Evolutionary conservation across 2,797 vertebrate species (phyloP).

Genomic region (Psittacula echo): DNA sequence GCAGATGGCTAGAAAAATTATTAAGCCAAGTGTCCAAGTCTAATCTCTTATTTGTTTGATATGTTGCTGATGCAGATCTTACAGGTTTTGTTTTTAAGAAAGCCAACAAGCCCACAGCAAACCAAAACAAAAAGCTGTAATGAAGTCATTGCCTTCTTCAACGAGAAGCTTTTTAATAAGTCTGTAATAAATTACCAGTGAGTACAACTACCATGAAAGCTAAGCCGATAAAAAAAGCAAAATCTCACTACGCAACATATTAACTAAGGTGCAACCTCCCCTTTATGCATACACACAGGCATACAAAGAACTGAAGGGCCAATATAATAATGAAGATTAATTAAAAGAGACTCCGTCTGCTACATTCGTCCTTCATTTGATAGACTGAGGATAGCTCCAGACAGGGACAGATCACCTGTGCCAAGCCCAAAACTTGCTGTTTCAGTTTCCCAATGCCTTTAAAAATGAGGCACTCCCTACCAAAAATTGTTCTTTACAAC

Average conservation of each 20-base stretch:
- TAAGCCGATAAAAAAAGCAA: background rate
- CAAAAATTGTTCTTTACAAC: background rate
- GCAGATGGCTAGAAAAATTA: constrained; percentile 1
- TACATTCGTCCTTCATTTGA: background rate
- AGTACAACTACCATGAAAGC: background rate
- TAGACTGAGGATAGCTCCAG: background rate
- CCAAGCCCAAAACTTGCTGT: background rate
- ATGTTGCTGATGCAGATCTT: background rate
- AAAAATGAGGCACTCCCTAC: background rate
- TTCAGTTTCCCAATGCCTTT: background rate
- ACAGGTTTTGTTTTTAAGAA: background rate
- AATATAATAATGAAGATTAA: background rate
- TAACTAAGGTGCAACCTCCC: background rate
- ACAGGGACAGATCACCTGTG: background rate
- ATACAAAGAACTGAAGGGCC: background rate
- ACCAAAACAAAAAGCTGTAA: background rate
- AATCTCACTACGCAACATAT: background rate
- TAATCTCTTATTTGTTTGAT: constrained; percentile 16
- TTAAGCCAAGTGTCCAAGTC: background rate
- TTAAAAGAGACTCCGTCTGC: background rate
- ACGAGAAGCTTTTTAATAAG: constrained; percentile 33
- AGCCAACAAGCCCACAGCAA: background rate
- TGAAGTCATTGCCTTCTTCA: constrained; percentile 6
- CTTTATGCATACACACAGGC: background rate
- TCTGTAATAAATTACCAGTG: constrained; percentile 17